Percentiles rank a stretch among this genome's conserved stretches.
phyloP scores from a whole-genome alignment of 2,113 vertebrate species.

The Lampris incognitus region DNA sequence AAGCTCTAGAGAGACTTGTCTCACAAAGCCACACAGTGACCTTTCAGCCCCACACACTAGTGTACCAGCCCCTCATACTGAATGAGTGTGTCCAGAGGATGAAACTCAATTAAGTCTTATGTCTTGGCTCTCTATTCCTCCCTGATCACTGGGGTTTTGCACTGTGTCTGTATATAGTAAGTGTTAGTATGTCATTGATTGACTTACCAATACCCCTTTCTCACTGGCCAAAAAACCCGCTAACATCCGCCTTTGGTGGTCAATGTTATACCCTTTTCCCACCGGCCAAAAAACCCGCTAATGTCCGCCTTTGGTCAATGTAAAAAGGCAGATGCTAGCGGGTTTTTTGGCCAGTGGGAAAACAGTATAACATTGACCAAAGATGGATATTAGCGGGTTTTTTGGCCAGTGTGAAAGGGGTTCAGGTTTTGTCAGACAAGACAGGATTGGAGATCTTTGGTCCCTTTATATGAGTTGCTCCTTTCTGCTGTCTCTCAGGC shows the following conservation, averaged over 20 bases:
- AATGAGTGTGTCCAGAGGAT: slow-evolving; percentile 58
- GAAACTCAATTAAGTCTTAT: slow-evolving; percentile 53
- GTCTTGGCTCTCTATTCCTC: slow-evolving; percentile 33
- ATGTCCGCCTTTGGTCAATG: too few relatives aligned
- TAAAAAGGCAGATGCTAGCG: too few relatives aligned
- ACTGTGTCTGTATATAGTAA: slow-evolving; percentile 14
- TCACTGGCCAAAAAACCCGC: too few relatives aligned
- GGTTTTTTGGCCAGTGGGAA: too few relatives aligned
- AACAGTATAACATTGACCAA: too few relatives aligned
- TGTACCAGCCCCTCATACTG: slow-evolving; percentile 55
- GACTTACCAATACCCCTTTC: slow-evolving; percentile 22
- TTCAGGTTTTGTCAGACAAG: slow-evolving; percentile 44
- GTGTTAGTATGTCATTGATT: slow-evolving; percentile 59
- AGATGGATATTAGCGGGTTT: too few relatives aligned
- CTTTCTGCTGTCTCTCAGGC: slow-evolving; percentile 19
- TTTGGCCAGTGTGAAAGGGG: too few relatives aligned
- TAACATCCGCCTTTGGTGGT: too few relatives aligned
- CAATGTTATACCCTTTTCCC: too few relatives aligned
- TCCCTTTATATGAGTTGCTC: slow-evolving; percentile 44
- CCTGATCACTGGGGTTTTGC: slow-evolving; percentile 30
- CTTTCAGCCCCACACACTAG: slow-evolving; percentile 48
- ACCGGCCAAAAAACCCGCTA: too few relatives aligned
- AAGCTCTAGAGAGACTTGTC: slow-evolving; percentile 45
- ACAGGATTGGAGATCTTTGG: slow-evolving; percentile 36
- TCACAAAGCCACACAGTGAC: slow-evolving; percentile 58